phyloP scores from a whole-genome alignment of 2,797 vertebrate genomes.

The Diplodus puntazzo region DNA sequence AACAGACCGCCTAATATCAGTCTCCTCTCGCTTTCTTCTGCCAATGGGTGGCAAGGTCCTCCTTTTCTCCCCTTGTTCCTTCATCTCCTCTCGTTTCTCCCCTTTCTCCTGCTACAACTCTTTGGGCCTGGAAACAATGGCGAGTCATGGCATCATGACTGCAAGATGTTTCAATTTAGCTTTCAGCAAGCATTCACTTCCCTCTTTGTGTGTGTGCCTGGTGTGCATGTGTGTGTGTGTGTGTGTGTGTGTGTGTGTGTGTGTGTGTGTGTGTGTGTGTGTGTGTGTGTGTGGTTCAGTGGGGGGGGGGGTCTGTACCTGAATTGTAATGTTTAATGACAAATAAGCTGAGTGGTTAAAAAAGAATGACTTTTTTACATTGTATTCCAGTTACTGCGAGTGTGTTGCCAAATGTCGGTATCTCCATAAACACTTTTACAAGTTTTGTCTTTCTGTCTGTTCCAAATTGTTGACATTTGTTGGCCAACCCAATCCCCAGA shows the following conservation, averaged over 20 bases:
- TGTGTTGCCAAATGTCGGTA: neutral
- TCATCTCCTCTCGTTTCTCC: slow-evolving; percentile 68
- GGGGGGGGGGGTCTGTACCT: slow-evolving; percentile 3
- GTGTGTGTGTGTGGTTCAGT: slow-evolving; percentile 31
- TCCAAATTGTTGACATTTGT: neutral
- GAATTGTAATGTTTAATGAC: slow-evolving; percentile 28
- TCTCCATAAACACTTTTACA: neutral
- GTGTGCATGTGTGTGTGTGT: slow-evolving; percentile 35
- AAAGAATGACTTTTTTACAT: neutral
- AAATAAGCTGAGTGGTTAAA: slow-evolving; percentile 15
- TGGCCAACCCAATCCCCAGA: neutral
- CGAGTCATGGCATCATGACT: slow-evolving; percentile 79
- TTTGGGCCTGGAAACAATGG: slow-evolving; percentile 72
- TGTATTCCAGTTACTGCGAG: neutral
- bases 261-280: slow-evolving; percentile 32
- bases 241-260: slow-evolving; percentile 30
- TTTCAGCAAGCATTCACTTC: slow-evolving; percentile 62
- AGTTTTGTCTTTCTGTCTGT: too few species aligned
- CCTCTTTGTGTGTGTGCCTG: slow-evolving; percentile 56
- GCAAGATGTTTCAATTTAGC: slow-evolving; percentile 84
- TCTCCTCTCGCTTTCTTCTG: slow-evolving; percentile 75
- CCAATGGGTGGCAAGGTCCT: slow-evolving; percentile 75
- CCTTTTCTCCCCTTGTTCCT: slow-evolving; percentile 63
- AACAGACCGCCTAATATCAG: slow-evolving; percentile 85
- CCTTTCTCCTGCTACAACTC: slow-evolving; percentile 67